Conservation (phyloP, 2,797 vertebrate genomes). For the Sciaenops ocellatus region DNA sequence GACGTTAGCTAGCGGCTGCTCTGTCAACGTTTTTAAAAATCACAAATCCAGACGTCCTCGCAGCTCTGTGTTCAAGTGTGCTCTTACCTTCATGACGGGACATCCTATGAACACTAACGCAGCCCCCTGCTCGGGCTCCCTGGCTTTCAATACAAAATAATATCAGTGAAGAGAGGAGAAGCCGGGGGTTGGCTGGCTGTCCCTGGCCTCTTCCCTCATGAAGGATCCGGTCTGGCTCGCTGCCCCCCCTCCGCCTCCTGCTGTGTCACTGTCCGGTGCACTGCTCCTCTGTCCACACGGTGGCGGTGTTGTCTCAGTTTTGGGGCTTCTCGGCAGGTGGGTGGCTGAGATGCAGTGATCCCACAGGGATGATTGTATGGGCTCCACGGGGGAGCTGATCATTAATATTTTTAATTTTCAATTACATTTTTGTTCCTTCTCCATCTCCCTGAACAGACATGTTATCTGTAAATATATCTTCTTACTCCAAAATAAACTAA, state of each 20-base stretch:
- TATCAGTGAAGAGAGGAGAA: constrained; percentile 77
- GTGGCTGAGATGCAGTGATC: background rate
- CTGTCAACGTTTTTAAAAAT: constrained; percentile 47
- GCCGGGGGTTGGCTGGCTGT: constrained; percentile 84
- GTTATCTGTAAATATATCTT: background rate
- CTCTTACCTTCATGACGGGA: constrained; percentile 94
- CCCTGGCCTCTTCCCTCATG: constrained; percentile 87
- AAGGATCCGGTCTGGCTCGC: constrained; percentile 83
- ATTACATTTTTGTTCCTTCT: background rate
- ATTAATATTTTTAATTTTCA: no score
- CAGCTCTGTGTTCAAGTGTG: background rate
- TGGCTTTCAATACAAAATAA: constrained; percentile 58
- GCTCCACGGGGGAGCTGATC: no score
- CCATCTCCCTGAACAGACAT: background rate
- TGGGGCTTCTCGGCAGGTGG: background rate
- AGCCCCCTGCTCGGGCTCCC: constrained; percentile 78
- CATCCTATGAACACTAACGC: constrained; percentile 86
- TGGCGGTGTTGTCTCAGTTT: constrained; percentile 49
- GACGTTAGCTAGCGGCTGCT: constrained; percentile 59
- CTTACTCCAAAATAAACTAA: no score
- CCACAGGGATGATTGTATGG: background rate
- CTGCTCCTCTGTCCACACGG: constrained; percentile 49
- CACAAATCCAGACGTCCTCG: constrained; percentile 9
- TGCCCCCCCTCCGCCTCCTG: constrained; percentile 78
- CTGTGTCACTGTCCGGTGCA: constrained; percentile 78